Evolutionary conservation across 2,888 invertebrate genomes (phyloP).

Genomic region (Polylopha cassiicola): DNA sequence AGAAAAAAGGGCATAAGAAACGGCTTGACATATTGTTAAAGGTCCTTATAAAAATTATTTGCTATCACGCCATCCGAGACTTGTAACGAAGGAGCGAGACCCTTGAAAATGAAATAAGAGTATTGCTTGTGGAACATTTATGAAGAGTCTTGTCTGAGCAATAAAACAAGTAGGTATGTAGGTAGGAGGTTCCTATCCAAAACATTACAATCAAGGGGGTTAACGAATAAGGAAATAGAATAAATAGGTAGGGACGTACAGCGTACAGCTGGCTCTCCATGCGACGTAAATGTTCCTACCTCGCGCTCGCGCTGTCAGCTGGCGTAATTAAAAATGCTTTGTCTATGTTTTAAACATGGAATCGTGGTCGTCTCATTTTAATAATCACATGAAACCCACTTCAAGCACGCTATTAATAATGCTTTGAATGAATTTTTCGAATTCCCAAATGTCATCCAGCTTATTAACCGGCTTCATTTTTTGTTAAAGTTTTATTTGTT

Average conservation of each 20-base stretch:
- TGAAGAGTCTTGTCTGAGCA: conserved; percentile 41
- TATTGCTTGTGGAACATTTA: conserved; percentile 40
- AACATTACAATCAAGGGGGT: conserved; percentile 23
- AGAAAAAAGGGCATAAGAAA: conserved; percentile 58
- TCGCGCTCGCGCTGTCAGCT: too few species aligned
- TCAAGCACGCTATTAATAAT: conserved; percentile 71
- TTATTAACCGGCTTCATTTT: conserved; percentile 75
- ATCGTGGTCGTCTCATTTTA: conserved; percentile 58
- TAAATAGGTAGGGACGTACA: too few species aligned
- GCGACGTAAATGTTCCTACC: too few species aligned
- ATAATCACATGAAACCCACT: conserved; percentile 59
- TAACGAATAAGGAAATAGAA: too few species aligned
- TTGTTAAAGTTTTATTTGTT: conserved; percentile 72
- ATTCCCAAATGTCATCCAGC: conserved; percentile 77
- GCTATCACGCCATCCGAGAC: conserved; percentile 70
- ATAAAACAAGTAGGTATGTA: conserved; percentile 38
- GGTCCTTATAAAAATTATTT: conserved; percentile 74
- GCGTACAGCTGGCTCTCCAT: too few species aligned
- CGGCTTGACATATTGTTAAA: conserved; percentile 72
- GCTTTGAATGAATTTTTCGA: conserved; percentile 71
- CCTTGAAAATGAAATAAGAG: conserved; percentile 44
- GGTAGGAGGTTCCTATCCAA: conserved; percentile 40
- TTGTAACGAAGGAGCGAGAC: conserved; percentile 57
- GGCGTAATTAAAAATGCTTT: conserved; percentile 23
- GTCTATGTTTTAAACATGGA: conserved; percentile 15